Evolutionary conservation across 2,113 vertebrate genomes (phyloP), one percentile per base, ranked within the genome.

Genomic region (Menura novaehollandiae): DNA sequence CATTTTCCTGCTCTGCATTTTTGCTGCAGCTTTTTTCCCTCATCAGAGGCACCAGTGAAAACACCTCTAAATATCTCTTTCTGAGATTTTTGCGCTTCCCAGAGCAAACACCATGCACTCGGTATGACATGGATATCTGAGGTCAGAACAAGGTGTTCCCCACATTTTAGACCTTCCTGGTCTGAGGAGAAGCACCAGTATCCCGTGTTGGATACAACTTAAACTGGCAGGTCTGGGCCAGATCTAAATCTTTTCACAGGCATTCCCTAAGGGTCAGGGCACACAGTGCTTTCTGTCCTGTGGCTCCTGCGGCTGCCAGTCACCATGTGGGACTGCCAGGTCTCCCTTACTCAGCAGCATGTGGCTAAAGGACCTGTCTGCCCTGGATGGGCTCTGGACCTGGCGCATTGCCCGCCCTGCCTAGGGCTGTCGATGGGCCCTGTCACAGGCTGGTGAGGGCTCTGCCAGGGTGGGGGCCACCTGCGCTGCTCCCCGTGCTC

Each of bases 71-170:
- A 66, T 4, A 27, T 3, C 6, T 56, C 16, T 72, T 60, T 28
- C 58, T 44, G 37, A 5, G 1, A 49, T n/a, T n/a, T n/a, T n/a
- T n/a, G 44, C 16, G 9, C 37, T 79, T 81, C 6, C 1, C 43
- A 39, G 53, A 85, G 35, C 37, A 47, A 3, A 43, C 43, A 10
- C 39, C 52, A 5, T 2, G 2, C 20, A 13, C 44, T 41, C 3
- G 6, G 41, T 3, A 2, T 7, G 4, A 53, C 26, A 33, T 0
- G 2, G 60, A 33, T 4, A 0, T 49, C 0, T n/a, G 47, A 52
- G 51, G 17, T 37, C 60, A 24, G 13, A 26, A 64, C 23, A 46
- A 84, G 47, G 19, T n/a, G 33, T 17, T 60, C 39, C 43, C 17
- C 24, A 10, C 8, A 15, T 43, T 74, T 71, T 15, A 41, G 56